phyloP scores from a whole-genome alignment of 2,113 vertebrate genomes.

The Conger conger region DNA sequence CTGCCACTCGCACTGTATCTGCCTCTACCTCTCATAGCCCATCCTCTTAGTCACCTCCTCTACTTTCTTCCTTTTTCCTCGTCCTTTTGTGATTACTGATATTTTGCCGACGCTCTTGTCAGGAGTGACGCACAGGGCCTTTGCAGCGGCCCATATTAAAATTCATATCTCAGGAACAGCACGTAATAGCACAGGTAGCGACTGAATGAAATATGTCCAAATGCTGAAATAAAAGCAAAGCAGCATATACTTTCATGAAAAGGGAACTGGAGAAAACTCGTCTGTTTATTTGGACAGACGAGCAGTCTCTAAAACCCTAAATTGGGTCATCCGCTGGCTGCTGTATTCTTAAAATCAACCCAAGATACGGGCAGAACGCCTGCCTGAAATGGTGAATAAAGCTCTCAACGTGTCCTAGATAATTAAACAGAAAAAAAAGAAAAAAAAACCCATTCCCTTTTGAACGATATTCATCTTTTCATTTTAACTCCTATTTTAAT shows the following conservation, averaged over 20 bases:
- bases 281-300: background rate
- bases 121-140: background rate
- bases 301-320: background rate
- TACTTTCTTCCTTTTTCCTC: background rate
- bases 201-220: background rate
- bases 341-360: background rate
- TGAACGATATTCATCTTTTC: background rate
- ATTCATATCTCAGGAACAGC: background rate
- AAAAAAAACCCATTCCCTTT: background rate
- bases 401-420: background rate
- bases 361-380: background rate
- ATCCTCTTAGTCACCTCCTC: background rate
- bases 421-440: background rate
- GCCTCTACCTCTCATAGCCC: background rate
- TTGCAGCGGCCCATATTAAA: background rate
- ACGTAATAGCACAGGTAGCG: background rate
- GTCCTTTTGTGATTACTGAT: background rate
- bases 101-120: background rate
- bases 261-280: background rate
- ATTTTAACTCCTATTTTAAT: background rate
- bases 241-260: background rate
- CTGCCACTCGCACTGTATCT: too few species aligned
- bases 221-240: background rate
- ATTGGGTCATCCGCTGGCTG: background rate
- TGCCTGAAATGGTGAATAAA: background rate